phyloP scores from a whole-genome alignment of 2,888 invertebrate species.

The Lasioglossum zephyrum region DNA sequence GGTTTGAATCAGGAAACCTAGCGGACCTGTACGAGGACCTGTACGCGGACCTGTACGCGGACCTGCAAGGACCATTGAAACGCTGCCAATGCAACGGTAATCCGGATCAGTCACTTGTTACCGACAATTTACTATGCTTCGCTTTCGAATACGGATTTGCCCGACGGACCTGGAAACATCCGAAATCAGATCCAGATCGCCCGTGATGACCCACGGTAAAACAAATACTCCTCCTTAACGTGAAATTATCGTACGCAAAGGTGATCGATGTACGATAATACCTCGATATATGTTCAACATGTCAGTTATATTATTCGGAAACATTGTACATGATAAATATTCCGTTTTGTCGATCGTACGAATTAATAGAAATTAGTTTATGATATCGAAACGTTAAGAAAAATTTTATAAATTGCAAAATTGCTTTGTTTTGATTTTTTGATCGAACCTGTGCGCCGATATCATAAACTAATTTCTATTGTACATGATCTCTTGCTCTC shows the following conservation, averaged over 20 bases:
- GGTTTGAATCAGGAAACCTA: constrained; percentile 38
- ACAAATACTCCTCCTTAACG: not conserved
- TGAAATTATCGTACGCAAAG: not conserved
- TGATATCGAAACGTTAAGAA: no score
- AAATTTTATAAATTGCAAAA: no score
- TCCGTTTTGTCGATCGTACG: no score
- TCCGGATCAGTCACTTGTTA: constrained; percentile 60
- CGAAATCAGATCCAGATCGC: not conserved
- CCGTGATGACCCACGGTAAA: not conserved
- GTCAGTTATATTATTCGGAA: not conserved
- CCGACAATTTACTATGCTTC: constrained; percentile 48
- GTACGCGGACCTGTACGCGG: constrained; percentile 3
- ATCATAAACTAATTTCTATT: no score
- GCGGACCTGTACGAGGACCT: constrained; percentile 12
- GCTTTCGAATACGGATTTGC: constrained; percentile 41
- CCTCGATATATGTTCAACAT: not conserved
- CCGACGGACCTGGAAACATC: constrained; percentile 19
- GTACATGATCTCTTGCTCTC: no score
- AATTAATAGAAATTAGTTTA: no score
- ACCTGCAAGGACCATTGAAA: constrained; percentile 61
- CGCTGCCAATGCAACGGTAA: constrained; percentile 66
- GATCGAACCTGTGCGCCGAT: no score
- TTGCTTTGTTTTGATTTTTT: no score
- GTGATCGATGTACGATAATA: not conserved
- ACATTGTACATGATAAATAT: not conserved